Percentiles rank a stretch among this genome's conserved stretches.
These are phyloP conservation scores for Gisinianus flammeolus DNA, from an alignment of 2,888 invertebrate genomes.

Conservation along the genomic window DNA sequence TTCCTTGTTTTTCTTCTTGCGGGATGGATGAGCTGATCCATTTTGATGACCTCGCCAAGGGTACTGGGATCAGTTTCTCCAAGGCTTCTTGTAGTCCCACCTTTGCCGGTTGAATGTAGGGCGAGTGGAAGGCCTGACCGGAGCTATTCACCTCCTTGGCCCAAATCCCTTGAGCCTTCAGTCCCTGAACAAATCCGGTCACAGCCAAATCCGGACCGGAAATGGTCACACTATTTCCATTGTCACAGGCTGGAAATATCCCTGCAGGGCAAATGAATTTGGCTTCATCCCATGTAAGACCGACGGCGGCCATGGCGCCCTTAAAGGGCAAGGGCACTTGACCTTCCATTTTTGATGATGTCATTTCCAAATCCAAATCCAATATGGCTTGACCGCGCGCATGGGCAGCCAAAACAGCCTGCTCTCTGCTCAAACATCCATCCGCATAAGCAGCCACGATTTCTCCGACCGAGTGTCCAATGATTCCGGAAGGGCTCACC, in stretches of 20 bases:
- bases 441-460: conserved; percentile 96
- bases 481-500: conserved; percentile 87
- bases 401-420: conserved; percentile 90
- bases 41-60: conserved; percentile 62
- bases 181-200: conserved; percentile 71
- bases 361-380: too few species aligned
- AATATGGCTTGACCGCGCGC: conserved; percentile 65
- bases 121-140: conserved; percentile 92
- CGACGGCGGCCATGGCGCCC: conserved; percentile 77
- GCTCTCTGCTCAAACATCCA: conserved; percentile 90
- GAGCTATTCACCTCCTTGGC: conserved; percentile 85
- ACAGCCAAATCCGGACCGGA: conserved; percentile 82
- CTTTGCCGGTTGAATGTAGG: background rate
- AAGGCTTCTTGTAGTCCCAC: conserved; percentile 60
- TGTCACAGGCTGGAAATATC: conserved; percentile 90
- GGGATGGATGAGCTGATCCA: conserved; percentile 68
- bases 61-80: conserved; percentile 70
- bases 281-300: conserved; percentile 70
- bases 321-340: conserved; percentile 68
- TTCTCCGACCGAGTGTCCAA: conserved; percentile 95
- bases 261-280: conserved; percentile 75
- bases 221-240: conserved; percentile 92
- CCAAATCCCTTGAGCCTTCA: conserved; percentile 77
- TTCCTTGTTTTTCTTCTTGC: conserved; percentile 70
- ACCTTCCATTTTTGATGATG: too few species aligned